phyloP scores from a whole-genome alignment of 2,888 invertebrate genomes.

The Ceramica pisi region DNA sequence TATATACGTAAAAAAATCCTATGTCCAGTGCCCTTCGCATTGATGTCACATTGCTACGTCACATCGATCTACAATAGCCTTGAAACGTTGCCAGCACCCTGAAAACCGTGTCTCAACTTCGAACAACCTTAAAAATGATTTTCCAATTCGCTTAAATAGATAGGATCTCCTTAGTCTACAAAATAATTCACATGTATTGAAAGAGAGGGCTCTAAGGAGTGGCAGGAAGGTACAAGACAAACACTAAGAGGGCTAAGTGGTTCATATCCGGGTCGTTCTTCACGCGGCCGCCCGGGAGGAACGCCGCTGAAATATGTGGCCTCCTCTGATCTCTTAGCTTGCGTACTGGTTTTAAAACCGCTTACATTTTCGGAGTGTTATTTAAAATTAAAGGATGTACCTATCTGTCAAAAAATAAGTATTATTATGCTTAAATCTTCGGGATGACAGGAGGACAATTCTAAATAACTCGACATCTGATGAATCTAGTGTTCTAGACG shows the following conservation, averaged over 20 bases:
- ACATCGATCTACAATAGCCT: neutral
- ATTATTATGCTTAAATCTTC: neutral
- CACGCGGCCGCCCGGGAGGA: slow-evolving; percentile 69
- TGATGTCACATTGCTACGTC: neutral
- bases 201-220: slow-evolving; percentile 37
- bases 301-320: slow-evolving; percentile 64
- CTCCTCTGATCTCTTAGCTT: slow-evolving; percentile 22
- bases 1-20: neutral
- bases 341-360: neutral
- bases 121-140: neutral
- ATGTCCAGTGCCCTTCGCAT: neutral
- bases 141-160: neutral
- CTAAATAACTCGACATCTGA: too few species aligned
- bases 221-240: slow-evolving; percentile 71
- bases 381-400: neutral
- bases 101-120: neutral
- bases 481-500: neutral
- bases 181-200: slow-evolving; percentile 30
- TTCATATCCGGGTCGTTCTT: slow-evolving; percentile 79
- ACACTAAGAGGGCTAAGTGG: slow-evolving; percentile 78
- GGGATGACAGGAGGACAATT: too few species aligned
- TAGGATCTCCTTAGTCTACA: neutral
- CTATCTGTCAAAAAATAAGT: neutral
- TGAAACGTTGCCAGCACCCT: neutral
- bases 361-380: neutral